A percentile compares a stretch with the other conserved stretches of the same genome.
phyloP scores from a whole-genome alignment of 2,797 vertebrate species.

The Brachymystax lenok region DNA sequence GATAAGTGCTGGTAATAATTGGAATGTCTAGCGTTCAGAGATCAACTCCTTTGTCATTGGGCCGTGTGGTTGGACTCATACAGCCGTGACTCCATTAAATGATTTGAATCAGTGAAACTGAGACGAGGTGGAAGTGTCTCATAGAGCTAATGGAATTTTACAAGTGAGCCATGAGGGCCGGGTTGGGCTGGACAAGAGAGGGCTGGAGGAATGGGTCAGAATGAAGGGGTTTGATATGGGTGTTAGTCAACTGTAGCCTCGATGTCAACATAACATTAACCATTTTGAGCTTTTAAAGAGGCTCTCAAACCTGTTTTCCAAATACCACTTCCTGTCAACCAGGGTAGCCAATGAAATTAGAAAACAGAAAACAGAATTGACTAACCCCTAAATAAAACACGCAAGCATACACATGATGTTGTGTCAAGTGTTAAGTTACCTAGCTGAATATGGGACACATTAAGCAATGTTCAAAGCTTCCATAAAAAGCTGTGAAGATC shows the following conservation, averaged over 20 bases:
- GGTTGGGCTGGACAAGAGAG: conserved; percentile 20
- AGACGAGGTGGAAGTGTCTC: conserved; percentile 50
- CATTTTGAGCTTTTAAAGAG: background rate
- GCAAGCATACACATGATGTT: background rate
- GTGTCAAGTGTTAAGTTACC: background rate
- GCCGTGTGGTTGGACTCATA: conserved; percentile 31
- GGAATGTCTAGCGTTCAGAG: conserved; percentile 4
- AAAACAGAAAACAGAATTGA: background rate
- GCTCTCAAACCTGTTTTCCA: background rate
- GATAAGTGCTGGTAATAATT: too few species aligned
- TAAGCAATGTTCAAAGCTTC: background rate
- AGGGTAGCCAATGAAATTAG: background rate
- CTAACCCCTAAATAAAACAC: background rate
- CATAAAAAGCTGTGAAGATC: conserved; percentile 45
- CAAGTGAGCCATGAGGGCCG: conserved; percentile 48
- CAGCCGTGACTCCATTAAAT: conserved; percentile 61
- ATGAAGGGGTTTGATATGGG: background rate
- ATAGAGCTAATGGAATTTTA: conserved; percentile 65
- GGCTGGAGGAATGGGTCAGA: conserved; percentile 34
- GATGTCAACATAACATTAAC: background rate
- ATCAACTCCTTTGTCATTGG: conserved; percentile 55
- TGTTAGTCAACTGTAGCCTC: background rate
- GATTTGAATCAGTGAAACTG: conserved; percentile 63
- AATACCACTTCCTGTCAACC: background rate
- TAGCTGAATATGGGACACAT: background rate